These are phyloP conservation scores for Papilio polyxenes DNA, from an alignment of 1,140 invertebrate genomes.

Conservation along the genomic window DNA sequence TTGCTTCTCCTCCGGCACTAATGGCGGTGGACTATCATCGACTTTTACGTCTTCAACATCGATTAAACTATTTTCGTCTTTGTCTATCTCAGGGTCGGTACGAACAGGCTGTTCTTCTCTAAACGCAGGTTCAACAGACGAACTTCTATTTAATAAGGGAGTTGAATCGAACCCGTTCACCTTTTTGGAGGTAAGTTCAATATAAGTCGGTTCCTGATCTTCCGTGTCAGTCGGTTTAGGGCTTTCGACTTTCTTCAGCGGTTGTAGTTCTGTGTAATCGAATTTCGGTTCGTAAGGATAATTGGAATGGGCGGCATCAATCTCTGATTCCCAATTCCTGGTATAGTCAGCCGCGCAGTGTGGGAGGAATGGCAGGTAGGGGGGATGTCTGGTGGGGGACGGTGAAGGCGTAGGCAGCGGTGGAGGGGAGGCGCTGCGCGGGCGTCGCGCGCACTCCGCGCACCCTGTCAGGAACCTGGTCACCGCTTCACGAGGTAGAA, in stretches of 20 bases:
- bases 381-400: slow-evolving; percentile 79
- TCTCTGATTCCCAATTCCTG: slow-evolving; percentile 80
- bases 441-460: slow-evolving; percentile 94
- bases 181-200: slow-evolving; percentile 73
- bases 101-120: slow-evolving; percentile 70
- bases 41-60: slow-evolving; percentile 72
- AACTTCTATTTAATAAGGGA: slow-evolving; percentile 59
- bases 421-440: slow-evolving; percentile 86
- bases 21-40: slow-evolving; percentile 59
- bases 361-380: slow-evolving; percentile 71
- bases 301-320: slow-evolving; percentile 75
- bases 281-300: slow-evolving; percentile 72
- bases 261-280: slow-evolving; percentile 72
- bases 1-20: slow-evolving; percentile 43
- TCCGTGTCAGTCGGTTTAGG: slow-evolving; percentile 62
- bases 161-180: slow-evolving; percentile 60
- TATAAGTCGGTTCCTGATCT: slow-evolving; percentile 73
- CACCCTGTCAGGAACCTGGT: slow-evolving; percentile 96
- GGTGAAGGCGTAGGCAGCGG: slow-evolving; percentile 81
- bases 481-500: slow-evolving; percentile 96
- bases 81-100: slow-evolving; percentile 73
- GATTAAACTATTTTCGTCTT: slow-evolving; percentile 73
- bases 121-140: slow-evolving; percentile 63
- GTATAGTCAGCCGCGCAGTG: slow-evolving; percentile 73
- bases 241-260: slow-evolving; percentile 71